A percentile compares a stretch with the other conserved stretches of the same genome.
phyloP scores from a whole-genome alignment of 1,140 invertebrate genomes.

The Meteorus sp. region DNA sequence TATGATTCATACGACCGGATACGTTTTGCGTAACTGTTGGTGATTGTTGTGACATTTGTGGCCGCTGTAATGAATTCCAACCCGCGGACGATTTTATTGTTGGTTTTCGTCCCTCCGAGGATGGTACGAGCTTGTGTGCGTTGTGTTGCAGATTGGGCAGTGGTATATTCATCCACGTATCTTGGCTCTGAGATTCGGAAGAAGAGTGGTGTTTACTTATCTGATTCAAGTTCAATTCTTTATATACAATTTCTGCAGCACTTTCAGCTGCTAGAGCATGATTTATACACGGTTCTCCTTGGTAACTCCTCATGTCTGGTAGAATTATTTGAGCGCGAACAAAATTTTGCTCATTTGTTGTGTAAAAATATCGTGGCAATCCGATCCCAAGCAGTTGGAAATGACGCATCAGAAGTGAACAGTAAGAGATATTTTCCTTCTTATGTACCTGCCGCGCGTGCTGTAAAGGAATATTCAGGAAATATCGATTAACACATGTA shows the following conservation, averaged over 20 bases:
- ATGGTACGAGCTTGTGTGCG: slow-evolving; percentile 19
- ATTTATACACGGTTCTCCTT: slow-evolving; percentile 42
- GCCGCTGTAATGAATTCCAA: too few relatives aligned
- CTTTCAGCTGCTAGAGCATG: slow-evolving; percentile 53
- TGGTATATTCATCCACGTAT: slow-evolving; percentile 36
- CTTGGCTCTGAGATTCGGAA: slow-evolving; percentile 37
- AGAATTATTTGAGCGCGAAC: slow-evolving; percentile 49
- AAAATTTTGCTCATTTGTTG: slow-evolving; percentile 37
- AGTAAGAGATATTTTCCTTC: slow-evolving; percentile 40
- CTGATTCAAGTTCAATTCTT: slow-evolving; percentile 37
- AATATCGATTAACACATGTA: slow-evolving; percentile 6
- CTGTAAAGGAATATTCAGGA: slow-evolving; percentile 34
- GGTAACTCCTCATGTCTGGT: slow-evolving; percentile 45
- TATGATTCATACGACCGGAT: slow-evolving; percentile 17
- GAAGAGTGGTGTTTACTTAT: slow-evolving; percentile 24
- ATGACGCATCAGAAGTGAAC: slow-evolving; percentile 47
- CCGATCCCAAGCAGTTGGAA: slow-evolving; percentile 48
- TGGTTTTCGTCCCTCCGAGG: slow-evolving; percentile 25
- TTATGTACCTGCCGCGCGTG: slow-evolving; percentile 45
- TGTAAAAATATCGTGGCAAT: slow-evolving; percentile 55
- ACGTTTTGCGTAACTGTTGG: slow-evolving; percentile 12
- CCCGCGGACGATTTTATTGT: slow-evolving; percentile 19
- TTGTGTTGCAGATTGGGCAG: slow-evolving; percentile 22
- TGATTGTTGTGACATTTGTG: slow-evolving; percentile 10
- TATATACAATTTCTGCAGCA: slow-evolving; percentile 49